Evolutionary conservation across 2,797 vertebrate genomes (phyloP), one percentile per base, ranked within the genome.

Genomic region (Pseudotriccus pelzelni): DNA sequence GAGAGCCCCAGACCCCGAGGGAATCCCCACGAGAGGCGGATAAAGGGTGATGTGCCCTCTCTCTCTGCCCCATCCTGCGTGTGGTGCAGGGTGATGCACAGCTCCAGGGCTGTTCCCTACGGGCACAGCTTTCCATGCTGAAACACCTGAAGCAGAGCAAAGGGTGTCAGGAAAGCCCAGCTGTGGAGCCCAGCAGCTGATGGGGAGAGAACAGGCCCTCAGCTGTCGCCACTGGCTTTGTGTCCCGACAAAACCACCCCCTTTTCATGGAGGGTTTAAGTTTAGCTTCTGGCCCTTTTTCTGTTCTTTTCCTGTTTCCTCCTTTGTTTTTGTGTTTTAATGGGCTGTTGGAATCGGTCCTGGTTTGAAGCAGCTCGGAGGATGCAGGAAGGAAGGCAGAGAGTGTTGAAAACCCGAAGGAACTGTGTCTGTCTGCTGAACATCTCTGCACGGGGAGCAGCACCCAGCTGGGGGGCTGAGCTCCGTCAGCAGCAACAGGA

Each of bases 371-470:
- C 60, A 17, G 74, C 80, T 87, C 13, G 0, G 55, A 58, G 89
- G 62, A 77, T 84, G 77, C 83, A 95, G 92, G 93, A 14, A 93
- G 93, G 93, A n/a, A 90, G 73, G 85, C 90, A 46, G 80, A 90
- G 85, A 20, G 27, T 18, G 39, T 4, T 43, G 44, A 62, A 91
- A 92, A 75, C 69, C 55, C 58, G 9, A 20, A 86, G 83, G 80
- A 86, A 43, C 55, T 2, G 0, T 13, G 12, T 74, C 59, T 55
- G 1, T 79, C 73, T 85, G 58, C 62, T 41, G 15, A 4, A 18
- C 27, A 36, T 60, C 82, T 55, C 76, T 53, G 52, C 1, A 0
- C 0, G 5, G 52, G 62, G 60, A 56, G 73, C 90, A 24, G 44
- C 3, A 8, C 43, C 36, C 43, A 7, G 76, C 4, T 0, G 1